Conservation (phyloP, 2,113 vertebrate genomes). For the Cheirogaleus medius region DNA sequence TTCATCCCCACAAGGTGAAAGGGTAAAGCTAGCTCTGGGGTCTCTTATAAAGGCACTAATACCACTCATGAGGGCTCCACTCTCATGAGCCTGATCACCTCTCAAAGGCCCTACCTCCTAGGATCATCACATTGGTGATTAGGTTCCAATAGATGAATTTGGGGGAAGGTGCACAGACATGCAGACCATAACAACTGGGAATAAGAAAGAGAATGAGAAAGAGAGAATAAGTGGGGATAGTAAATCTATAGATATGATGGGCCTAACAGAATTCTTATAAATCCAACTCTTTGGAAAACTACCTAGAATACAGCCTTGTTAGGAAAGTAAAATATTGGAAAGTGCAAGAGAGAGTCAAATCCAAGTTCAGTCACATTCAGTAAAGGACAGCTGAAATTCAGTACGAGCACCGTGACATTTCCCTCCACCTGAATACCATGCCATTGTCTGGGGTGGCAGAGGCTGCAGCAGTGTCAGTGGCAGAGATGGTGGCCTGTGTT, state of each 20-base stretch:
- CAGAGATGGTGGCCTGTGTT: rapidly evolving
- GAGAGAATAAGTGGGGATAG: background rate
- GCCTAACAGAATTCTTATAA: background rate
- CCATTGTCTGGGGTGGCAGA: background rate
- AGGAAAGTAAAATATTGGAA: background rate
- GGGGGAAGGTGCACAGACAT: background rate
- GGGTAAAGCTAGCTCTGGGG: background rate
- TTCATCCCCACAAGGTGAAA: background rate
- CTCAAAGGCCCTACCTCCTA: background rate
- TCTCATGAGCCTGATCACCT: background rate
- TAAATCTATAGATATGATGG: background rate
- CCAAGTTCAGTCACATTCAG: background rate
- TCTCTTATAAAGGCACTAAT: background rate
- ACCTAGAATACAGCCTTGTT: background rate
- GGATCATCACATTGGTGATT: background rate
- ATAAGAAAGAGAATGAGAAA: background rate
- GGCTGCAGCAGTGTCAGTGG: background rate
- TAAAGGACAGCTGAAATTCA: background rate
- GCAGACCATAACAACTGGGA: background rate
- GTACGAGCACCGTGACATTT: background rate
- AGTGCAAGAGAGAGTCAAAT: background rate
- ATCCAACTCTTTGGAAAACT: background rate
- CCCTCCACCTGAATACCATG: background rate
- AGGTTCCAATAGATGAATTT: background rate
- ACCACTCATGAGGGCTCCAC: background rate